Evolutionary conservation across 92 coral and sea anemone species (phyloP), one percentile per base, ranked within the genome.

Genomic region (Epizoanthus illoricatus): DNA sequence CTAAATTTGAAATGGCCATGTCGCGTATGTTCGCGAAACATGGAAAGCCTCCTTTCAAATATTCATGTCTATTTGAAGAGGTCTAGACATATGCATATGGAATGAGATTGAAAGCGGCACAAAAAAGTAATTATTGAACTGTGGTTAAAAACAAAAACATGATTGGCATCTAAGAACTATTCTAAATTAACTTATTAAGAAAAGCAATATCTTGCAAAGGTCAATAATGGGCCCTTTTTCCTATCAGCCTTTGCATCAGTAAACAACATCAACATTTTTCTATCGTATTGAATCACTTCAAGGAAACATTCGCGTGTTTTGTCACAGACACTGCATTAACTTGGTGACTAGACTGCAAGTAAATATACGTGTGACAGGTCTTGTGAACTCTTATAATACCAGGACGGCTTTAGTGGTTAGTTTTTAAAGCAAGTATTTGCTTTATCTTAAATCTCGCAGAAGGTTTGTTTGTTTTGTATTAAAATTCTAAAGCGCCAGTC

Each of bases 351-450:
- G 61, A 73, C 18, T 7, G 40, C 65, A 58, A 10, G 23, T 76
- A 21, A 39, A 76, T 23, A 42, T 18, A 43, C 39, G 2, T 21
- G 59, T 76, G 81, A 60, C 70, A 76, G 81, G 65, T 60, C 81
- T 42, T 41, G 60, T 47, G 76, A 71, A 71, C 76, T 9, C 63
- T 13, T 58, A 76, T 60, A 41, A 55, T 76, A 58, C 81, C 45
- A 58, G 23, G 54, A 19, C 69, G 43, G 69, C 9, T 41, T 62
- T 59, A 76, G 69, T 76, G 81, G 81, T 62, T 41, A 42, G 76
- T 43, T 60, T 76, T 59, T 45, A 45, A 76, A 61, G 42, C 81
- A 76, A 76, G 36, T 76, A 76, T 76, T 76, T 76, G 81, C 64
- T 56, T 61, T 62, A 42, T 78, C 82, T 62, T 64, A 62, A 59